Evolutionary conservation across 2,797 vertebrate genomes (phyloP).

Genomic region (Scleropages formosus): DNA sequence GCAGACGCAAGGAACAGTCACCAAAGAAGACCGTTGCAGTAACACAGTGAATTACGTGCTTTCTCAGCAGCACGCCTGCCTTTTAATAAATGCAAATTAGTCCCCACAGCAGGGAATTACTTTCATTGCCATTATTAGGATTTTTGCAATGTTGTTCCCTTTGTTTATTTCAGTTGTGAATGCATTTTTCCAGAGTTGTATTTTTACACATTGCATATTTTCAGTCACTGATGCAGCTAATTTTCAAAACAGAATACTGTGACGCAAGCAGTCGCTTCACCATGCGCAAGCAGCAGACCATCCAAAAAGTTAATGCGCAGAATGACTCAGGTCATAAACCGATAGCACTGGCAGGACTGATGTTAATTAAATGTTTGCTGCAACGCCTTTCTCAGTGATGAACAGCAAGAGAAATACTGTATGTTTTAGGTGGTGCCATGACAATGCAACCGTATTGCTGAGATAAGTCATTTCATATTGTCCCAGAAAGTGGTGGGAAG

Average conservation of each 20-base stretch:
- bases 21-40: background rate
- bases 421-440: no score
- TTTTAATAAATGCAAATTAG: background rate
- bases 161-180: background rate
- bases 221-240: background rate
- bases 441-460: no score
- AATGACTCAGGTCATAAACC: slow-evolving; percentile 18
- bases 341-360: background rate
- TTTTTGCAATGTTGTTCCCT: background rate
- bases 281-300: background rate
- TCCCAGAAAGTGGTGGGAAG: no score
- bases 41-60: background rate
- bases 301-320: background rate
- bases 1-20: background rate
- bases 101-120: background rate
- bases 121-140: slow-evolving; percentile 4
- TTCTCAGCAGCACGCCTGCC: background rate
- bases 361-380: background rate
- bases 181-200: background rate
- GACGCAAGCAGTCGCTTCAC: slow-evolving; percentile 39
- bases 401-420: background rate
- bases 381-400: background rate
- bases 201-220: background rate
- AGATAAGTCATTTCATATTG: no score
- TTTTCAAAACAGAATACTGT: background rate